phyloP scores from a whole-genome alignment of 2,888 invertebrate genomes.

The Caenorhabditis doughertyi region DNA sequence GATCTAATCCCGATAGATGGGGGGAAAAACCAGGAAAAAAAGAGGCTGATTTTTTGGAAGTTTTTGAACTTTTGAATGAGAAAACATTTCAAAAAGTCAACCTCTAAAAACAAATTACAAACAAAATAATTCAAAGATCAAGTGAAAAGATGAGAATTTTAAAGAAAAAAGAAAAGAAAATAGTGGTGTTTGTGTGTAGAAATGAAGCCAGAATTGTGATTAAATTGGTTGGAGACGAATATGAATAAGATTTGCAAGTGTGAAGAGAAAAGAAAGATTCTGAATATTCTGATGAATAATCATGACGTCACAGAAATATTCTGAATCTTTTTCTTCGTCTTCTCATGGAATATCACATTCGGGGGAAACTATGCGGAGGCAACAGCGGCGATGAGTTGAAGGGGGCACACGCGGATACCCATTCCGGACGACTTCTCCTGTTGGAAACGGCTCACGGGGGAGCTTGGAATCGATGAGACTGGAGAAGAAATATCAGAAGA shows the following conservation, averaged over 20 bases:
- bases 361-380: constrained; percentile 65
- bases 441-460: not conserved
- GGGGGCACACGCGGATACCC: constrained; percentile 69
- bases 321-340: not conserved
- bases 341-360: not conserved
- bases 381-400: constrained; percentile 75
- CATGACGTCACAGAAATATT: no score
- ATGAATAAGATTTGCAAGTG: constrained; percentile 23
- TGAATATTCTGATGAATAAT: not conserved
- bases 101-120: constrained; percentile 30
- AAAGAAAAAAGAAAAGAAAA: not conserved
- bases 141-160: not conserved
- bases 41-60: no score
- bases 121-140: constrained; percentile 27
- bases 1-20: constrained; percentile 24
- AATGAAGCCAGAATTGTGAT: constrained; percentile 56
- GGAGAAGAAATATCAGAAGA: no score
- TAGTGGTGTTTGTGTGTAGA: not conserved
- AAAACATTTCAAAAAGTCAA: constrained; percentile 55
- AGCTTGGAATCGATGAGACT: constrained; percentile 1
- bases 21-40: constrained; percentile 33
- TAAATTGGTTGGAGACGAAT: constrained; percentile 44
- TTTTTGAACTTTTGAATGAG: constrained; percentile 64
- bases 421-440: not conserved
- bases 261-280: constrained; percentile 8